These are phyloP conservation scores for Procambarus virginalis DNA, from an alignment of 1,140 invertebrate species.

Conservation along the genomic window DNA sequence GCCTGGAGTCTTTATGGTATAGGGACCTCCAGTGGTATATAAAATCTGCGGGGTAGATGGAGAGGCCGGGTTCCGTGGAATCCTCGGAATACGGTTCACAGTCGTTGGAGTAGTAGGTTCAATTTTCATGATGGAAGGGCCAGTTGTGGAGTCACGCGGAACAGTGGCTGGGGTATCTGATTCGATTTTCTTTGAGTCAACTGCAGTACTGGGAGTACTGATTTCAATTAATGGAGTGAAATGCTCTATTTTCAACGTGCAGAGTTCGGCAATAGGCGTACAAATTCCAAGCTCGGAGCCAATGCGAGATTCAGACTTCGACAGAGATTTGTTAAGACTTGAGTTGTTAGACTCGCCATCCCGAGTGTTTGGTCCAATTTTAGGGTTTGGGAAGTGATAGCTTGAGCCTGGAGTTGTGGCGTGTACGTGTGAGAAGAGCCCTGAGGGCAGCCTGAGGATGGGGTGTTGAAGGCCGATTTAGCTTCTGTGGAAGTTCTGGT, in stretches of 20 bases:
- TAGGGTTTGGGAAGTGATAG: background rate
- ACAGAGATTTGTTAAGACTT: background rate
- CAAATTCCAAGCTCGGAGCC: background rate
- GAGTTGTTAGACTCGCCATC: background rate
- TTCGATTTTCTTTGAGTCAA: background rate
- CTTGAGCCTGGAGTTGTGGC: background rate
- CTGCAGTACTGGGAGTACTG: background rate
- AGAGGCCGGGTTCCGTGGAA: background rate
- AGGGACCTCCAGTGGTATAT: background rate
- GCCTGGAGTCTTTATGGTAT: background rate
- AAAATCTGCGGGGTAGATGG: background rate
- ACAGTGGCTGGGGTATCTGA: background rate
- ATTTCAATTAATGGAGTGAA: background rate
- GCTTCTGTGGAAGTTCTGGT: background rate
- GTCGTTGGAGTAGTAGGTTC: background rate
- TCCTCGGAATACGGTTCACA: background rate
- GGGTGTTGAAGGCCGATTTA: background rate
- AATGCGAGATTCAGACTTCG: background rate
- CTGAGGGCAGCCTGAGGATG: background rate
- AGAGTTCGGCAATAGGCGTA: background rate
- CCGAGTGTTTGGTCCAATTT: background rate
- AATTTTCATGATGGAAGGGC: background rate
- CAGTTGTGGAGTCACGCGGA: background rate
- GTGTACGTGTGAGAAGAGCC: background rate
- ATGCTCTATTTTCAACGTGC: background rate